These are phyloP conservation scores for Palaemon carinicauda DNA, from an alignment of 1,140 invertebrate genomes.

Conservation along the genomic window DNA sequence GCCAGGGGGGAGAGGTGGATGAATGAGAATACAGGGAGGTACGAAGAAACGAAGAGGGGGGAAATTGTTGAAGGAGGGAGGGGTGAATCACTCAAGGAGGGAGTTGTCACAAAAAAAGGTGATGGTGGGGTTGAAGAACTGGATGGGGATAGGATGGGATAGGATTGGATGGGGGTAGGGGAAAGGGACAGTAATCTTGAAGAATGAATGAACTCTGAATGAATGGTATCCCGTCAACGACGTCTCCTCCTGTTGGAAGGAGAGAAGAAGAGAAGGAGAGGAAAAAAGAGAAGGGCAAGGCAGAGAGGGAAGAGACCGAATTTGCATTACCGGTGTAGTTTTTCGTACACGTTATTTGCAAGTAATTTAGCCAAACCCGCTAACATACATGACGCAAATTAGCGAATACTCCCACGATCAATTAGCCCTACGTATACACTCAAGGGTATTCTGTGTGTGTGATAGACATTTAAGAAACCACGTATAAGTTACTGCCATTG, in stretches of 20 bases:
- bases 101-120: not conserved
- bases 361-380: too few relatives aligned
- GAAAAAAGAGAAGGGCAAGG: not conserved
- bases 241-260: not conserved
- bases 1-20: not conserved
- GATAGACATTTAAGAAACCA: too few relatives aligned
- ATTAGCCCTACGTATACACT: too few relatives aligned
- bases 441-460: not conserved
- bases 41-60: not conserved
- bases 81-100: not conserved
- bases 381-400: too few relatives aligned
- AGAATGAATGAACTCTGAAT: not conserved
- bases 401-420: too few relatives aligned
- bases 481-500: too few relatives aligned
- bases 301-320: not conserved
- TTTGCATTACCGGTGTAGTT: not conserved
- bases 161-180: not conserved
- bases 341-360: too few relatives aligned
- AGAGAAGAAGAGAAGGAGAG: not conserved
- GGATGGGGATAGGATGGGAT: not conserved
- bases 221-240: not conserved
- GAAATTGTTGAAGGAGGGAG: not conserved
- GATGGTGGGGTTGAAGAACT: not conserved
- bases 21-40: not conserved
- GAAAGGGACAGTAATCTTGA: not conserved